These are phyloP conservation scores for Agrotis exclamationis DNA, from an alignment of 2,888 invertebrate genomes.

Conservation along the genomic window DNA sequence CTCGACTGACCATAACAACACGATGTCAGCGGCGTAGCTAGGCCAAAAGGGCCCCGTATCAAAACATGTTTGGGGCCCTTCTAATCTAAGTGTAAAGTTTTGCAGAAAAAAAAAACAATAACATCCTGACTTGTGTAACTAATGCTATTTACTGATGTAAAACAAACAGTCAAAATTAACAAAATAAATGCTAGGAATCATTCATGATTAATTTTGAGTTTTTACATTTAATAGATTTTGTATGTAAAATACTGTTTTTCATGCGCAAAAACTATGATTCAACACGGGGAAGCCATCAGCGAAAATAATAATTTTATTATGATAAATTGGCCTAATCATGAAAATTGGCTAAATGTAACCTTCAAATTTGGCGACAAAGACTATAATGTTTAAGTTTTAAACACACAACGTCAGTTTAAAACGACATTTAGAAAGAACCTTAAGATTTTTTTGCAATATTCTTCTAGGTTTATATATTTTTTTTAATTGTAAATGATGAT, in stretches of 20 bases:
- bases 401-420: no score
- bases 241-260: constrained; percentile 42
- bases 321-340: constrained; percentile 36
- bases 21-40: no score
- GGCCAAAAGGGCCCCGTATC: no score
- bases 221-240: neutral
- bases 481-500: constrained; percentile 6
- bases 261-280: constrained; percentile 11
- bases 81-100: no score
- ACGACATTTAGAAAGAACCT: no score
- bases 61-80: no score
- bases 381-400: neutral
- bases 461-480: neutral
- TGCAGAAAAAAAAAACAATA: no score
- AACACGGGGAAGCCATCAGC: constrained; percentile 5
- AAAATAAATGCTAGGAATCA: neutral
- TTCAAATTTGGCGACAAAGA: neutral
- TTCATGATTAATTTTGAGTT: neutral
- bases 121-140: no score
- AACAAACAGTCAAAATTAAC: neutral
- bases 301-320: constrained; percentile 7
- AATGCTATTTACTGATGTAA: no score
- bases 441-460: neutral
- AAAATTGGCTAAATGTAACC: constrained; percentile 24
- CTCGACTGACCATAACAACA: no score